Evolutionary conservation across 1,140 invertebrate genomes (phyloP), one percentile per base, ranked within the genome.

Genomic region (Rhyacophila brunnea): DNA sequence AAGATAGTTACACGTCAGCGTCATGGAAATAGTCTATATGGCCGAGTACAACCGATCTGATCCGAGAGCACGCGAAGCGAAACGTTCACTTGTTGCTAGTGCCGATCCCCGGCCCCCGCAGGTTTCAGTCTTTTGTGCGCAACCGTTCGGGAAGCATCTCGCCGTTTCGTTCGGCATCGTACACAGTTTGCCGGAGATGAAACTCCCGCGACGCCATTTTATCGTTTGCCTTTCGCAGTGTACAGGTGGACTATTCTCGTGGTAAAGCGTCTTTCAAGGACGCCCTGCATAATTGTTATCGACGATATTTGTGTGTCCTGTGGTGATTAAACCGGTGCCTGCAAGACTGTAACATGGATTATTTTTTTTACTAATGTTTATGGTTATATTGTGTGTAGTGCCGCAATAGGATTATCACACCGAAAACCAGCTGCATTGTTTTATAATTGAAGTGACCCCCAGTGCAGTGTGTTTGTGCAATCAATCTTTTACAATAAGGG

Each of bases 41-140:
- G 43, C 44, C 53, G 53, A 20, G 36, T 35, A 23, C 18, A 48
- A 35, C 54, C 54, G 54, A 57, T 34, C 20, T 2, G 18, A 36
- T 20, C 54, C 54, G 54, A 57, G 45, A 1, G 36, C 46, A 34
- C 13, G 28, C 54, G 54, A 57, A 18, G 54, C 45, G 45, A 49
- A 49, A 43, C 54, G 44, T 57, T 57, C 54, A 57, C 54, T 57
- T 57, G 54, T 57, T 57, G 54, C 54, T 57, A 57, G 45, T 23
- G 43, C 23, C 3, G 23, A 2, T 11, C 13, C 50, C 50, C 50
- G 6, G 4, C 36, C 9, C 34, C 32, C 45, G 18, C 34, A 35
- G 43, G 45, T 35, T 40, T 49, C 54, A 57, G 54, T 57, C 46
- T 36, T 57, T 57, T 57, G 54, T 57, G 54, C 45, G 54, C 54